phyloP scores from a whole-genome alignment of 2,113 vertebrate species.

The Strigops habroptila region DNA sequence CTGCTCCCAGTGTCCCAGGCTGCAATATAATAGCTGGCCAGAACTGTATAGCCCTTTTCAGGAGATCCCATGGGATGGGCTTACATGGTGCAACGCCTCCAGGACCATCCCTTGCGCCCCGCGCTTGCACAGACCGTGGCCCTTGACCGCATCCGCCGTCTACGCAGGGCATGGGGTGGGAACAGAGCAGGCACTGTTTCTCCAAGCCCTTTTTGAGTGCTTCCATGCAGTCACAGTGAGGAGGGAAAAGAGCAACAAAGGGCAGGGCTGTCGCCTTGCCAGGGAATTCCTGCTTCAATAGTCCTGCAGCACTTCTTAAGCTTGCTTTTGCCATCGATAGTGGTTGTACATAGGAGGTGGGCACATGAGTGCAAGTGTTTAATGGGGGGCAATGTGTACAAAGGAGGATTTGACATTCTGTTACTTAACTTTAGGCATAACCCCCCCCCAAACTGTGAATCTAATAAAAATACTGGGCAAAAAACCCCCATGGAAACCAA shows the following conservation, averaged over 20 bases:
- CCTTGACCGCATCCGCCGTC: neutral
- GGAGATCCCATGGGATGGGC: neutral
- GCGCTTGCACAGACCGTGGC: fast-evolving
- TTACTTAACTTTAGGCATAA: neutral
- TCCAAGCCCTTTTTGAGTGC: neutral
- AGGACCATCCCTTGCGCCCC: neutral
- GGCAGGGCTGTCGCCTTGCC: neutral
- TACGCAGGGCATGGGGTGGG: neutral
- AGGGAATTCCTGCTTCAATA: fast-evolving
- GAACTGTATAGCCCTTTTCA: neutral
- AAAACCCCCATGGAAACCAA: fast-evolving
- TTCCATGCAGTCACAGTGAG: fast-evolving
- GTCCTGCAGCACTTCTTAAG: neutral
- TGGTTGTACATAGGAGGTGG: fast-evolving
- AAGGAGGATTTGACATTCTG: neutral
- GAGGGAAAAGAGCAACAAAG: neutral
- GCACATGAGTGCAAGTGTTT: fast-evolving
- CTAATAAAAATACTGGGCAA: neutral
- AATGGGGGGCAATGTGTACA: fast-evolving
- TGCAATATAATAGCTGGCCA: neutral
- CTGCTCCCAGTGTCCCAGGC: neutral
- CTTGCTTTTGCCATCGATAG: fast-evolving
- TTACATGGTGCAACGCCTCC: fast-evolving
- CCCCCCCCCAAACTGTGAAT: neutral
- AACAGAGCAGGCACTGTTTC: constrained; percentile 7